phyloP scores from a whole-genome alignment of 2,113 vertebrate species.

The Strigops habroptila region DNA sequence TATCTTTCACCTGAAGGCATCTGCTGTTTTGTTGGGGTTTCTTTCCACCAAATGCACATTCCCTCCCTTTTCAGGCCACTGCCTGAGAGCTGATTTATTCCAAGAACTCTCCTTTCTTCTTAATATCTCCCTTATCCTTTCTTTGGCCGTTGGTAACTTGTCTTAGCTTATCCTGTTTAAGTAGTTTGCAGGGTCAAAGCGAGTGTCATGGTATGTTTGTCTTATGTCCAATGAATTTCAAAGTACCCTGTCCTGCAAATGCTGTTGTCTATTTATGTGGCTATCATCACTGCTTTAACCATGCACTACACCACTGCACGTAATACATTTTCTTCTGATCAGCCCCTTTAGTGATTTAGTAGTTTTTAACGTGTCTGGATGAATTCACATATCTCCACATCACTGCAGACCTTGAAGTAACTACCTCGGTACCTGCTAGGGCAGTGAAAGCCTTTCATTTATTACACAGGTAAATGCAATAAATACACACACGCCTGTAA shows the following conservation, averaged over 20 bases:
- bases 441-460: background rate
- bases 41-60: background rate
- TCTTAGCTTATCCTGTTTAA: slow-evolving; percentile 3
- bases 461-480: background rate
- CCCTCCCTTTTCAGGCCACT: background rate
- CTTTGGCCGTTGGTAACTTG: background rate
- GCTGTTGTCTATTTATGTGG: background rate
- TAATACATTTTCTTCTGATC: background rate
- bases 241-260: background rate
- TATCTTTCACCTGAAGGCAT: background rate
- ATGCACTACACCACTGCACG: background rate
- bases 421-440: background rate
- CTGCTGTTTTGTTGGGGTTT: background rate
- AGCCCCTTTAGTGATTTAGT: background rate
- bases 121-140: background rate
- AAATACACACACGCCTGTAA: background rate
- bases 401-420: background rate
- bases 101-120: background rate
- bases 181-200: slow-evolving; percentile 6
- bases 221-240: background rate
- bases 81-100: background rate
- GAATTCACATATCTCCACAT: background rate
- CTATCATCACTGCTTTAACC: background rate
- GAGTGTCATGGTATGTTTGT: slow-evolving; percentile 17
- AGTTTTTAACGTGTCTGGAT: background rate